A percentile compares a stretch with the other conserved stretches of the same genome.
Conservation (phyloP, 1,140 invertebrate species). For the Ganaspis sp. region DNA sequence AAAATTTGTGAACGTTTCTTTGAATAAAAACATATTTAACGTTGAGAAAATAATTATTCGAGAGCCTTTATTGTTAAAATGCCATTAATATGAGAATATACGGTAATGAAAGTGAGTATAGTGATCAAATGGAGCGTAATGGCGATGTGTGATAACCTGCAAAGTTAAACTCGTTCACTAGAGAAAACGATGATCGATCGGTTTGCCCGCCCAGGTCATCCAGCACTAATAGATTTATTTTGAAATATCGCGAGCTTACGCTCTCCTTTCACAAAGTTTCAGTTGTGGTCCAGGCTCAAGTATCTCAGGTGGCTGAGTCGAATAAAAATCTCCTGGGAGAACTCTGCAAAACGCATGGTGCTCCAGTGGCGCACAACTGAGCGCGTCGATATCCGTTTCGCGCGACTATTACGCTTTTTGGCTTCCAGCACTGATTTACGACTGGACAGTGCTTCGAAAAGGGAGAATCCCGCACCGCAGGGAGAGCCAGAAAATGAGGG, state of each 20-base stretch:
- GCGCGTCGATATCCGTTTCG: constrained; percentile 6
- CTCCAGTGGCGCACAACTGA: not conserved
- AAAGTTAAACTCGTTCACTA: constrained; percentile 26
- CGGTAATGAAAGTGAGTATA: not conserved
- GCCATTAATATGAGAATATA: not conserved
- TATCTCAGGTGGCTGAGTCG: constrained; percentile 6
- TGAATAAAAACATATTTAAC: no score
- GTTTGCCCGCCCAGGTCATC: constrained; percentile 48
- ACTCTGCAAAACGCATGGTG: not conserved
- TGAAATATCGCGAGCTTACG: constrained; percentile 50
- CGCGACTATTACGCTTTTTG: constrained; percentile 32
- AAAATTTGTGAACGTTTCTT: no score
- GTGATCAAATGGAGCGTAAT: not conserved
- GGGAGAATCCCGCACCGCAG: constrained; percentile 32
- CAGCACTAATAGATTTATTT: constrained; percentile 50
- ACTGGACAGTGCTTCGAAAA: constrained; percentile 50
- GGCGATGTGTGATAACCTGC: constrained; percentile 1
- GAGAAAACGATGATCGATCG: constrained; percentile 53
- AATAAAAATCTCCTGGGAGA: not conserved
- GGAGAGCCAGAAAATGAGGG: constrained; percentile 1
- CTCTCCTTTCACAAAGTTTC: not conserved
- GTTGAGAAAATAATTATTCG: not conserved
- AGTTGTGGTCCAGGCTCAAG: not conserved
- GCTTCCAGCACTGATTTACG: constrained; percentile 56
- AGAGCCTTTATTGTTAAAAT: not conserved